Base-by-base conservation (phyloP, 2,888 invertebrate species). In the Morinoia aosen region DNA sequence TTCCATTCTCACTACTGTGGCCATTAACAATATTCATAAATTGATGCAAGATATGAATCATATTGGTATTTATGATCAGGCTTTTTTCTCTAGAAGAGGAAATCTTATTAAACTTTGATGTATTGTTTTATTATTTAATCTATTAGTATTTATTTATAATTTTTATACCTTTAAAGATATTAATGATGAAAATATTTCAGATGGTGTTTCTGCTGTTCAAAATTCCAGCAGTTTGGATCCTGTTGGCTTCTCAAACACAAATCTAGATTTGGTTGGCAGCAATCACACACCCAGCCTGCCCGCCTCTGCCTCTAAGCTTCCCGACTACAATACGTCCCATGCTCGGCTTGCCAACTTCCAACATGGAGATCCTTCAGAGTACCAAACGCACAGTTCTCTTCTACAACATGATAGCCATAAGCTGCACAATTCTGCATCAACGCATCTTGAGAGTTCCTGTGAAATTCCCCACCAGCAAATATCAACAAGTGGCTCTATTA, bases 401-500 rank as follows among this genome's bases (percentile, higher is more conserved):
- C 10, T 93, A 12, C 93, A 93, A 39, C 40, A 90, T 48, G 48
- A 57, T 7, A 19, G 25, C 25, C 57, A 39, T 57, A 93, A 93
- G 93, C 93, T 93, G 56, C 93, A 93, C 40, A 90, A 48, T 93
- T 57, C 93, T 57, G 25, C 57, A 2, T 48, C 93, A 10, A 33
- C 56, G 33, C 93, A 33, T 93, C 57, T 57, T 25, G 57, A 93
- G 11, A 57, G 48, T 25, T 57, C 93, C 57, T 5, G 57, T 93
- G 14, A 57, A 57, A n/a, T 93, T 56, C 93, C 57, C 25, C 93
- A 93, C 33, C 57, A 56, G 57, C 93, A 93, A 57, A 48, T 93
- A 93, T 57, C 57, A 56, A 93, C 93, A 93, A 57, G 12, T 93
- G 93, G 93, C 57, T 56, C 57, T 58, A n/a, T 57, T 57, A 33